Evolutionary conservation across 2,797 vertebrate species (phyloP), one percentile per base, ranked within the genome.

Genomic region (Leptodactylus fallax): DNA sequence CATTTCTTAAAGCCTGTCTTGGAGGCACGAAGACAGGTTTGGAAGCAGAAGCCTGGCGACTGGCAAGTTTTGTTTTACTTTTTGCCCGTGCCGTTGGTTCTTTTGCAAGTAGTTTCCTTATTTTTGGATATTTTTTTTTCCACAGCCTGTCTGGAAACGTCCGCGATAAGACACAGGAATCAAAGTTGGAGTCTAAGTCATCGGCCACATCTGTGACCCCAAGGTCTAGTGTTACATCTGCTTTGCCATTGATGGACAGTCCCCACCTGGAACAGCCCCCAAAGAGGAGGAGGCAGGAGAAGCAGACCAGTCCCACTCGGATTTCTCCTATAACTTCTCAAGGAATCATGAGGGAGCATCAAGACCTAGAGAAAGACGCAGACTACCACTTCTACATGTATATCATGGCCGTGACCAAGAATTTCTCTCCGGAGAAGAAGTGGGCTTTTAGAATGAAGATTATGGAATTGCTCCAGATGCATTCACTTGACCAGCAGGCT

Each of bases 331-430:
- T 72, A 72, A 72, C 36, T 36, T 19, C 69, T 8, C 36, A 72
- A 2, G 69, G 14, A 72, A 16, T 45, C 10, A 16, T 19, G 17
- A 21, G 17, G 36, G 69, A 72, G 14, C 27, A 72, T 72, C 36
- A 72, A 72, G 69, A 72, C 1, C 69, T 47, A 21, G 69, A 72
- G 9, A 72, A 72, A 72, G 69, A 72, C 7, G 69, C 69, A 72
- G 69, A 72, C 69, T 72, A 72, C 47, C 69, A 72, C 69, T 72
- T 72, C 69, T 72, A 72, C 36, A 72, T 72, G 69, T 72, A 72
- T 11, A 72, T 72, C 36, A 72, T 72, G 69, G 69, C 69, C 21
- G 69, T 72, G 19, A 72, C 69, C 3, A 72, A 72, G 36, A 72
- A 21, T 11, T 72, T 72, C 36, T 72, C 69, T 72, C 69, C 69